phyloP scores from a whole-genome alignment of 2,797 vertebrate genomes.

The Triplophysa yarkandensis region DNA sequence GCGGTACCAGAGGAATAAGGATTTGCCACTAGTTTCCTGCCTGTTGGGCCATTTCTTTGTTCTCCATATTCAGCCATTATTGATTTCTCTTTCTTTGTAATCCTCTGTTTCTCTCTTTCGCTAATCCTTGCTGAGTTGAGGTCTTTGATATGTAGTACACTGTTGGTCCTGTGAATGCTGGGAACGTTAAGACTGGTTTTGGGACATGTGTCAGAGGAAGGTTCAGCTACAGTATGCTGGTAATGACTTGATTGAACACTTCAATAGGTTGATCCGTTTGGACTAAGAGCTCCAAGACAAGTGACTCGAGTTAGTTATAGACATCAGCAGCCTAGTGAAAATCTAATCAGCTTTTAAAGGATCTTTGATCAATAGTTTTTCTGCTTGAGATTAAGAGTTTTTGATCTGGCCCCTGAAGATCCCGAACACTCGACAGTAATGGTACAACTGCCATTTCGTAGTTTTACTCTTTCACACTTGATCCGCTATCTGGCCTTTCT shows the following conservation, averaged over 20 bases:
- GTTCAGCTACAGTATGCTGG: conserved; percentile 25
- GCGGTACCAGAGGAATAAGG: not conserved
- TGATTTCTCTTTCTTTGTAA: conserved; percentile 38
- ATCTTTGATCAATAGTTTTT: conserved; percentile 32
- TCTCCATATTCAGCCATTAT: conserved; percentile 40
- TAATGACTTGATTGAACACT: conserved; percentile 33
- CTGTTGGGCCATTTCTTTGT: conserved; percentile 37
- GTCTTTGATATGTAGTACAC: conserved; percentile 44
- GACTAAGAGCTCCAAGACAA: conserved; percentile 34
- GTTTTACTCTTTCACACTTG: conserved; percentile 26
- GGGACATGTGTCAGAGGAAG: conserved; percentile 44
- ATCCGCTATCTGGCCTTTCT: conserved; percentile 29
- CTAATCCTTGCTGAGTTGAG: conserved; percentile 34
- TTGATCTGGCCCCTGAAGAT: conserved; percentile 34
- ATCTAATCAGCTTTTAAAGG: conserved; percentile 37
- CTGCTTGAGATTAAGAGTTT: conserved; percentile 23
- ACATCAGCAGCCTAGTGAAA: conserved; percentile 10
- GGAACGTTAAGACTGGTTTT: conserved; percentile 29
- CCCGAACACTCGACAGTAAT: conserved; percentile 12
- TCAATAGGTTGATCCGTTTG: conserved; percentile 33
- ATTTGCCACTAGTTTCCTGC: conserved; percentile 23
- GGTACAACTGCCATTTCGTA: conserved; percentile 23
- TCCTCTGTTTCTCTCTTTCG: conserved; percentile 31
- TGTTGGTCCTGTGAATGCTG: conserved; percentile 35
- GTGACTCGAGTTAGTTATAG: conserved; percentile 27